Base-by-base conservation (phyloP, 23 tunicate species). In the Halocynthia roretzi region DNA sequence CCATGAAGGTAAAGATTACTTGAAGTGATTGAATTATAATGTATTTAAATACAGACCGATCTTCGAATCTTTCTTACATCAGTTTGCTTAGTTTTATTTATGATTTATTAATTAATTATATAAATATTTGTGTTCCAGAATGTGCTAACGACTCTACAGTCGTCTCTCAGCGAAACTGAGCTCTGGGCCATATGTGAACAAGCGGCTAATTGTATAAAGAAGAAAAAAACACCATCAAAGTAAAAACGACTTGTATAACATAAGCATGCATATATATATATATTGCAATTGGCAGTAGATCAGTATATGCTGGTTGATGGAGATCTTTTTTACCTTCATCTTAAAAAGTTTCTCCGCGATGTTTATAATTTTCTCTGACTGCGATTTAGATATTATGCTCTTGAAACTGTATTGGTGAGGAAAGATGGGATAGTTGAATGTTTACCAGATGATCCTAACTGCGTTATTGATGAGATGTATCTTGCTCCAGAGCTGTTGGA, bases 131-230 rank as follows among this genome's bases (percentile, higher is more conserved):
- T 19, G 51, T 54, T 63, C 7, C 84, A 84, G 83, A 76, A 76
- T 23, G 63, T 83, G 56, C 75, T 89, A 6, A 62, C 55, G 10
- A 80, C 80, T 12, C 62, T 90, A 8, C 81, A 90, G 44, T 85
- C 90, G 9, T 74, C 87, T 48, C 80, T 90, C 12, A 70, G 66
- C 19, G 97, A 90, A 77, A 77, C 85, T 21, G 97, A 90, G 50
- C 56, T 90, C 51, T 90, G 97, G 97, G 89, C 97, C 6, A 5
- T 90, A 8, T 90, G 97, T 90, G 97, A 85, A 53, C 90, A 90
- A 77, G 77, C 90, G 55, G 81, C 58, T 22, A 51, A 74, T 54
- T 18, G 19, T 54, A 74, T 74, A 53, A 74, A 74, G 65, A 74
- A 54, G 8, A 74, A 53, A 18, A 31, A 31, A 31, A 31, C 44